Evolutionary conservation across 2,888 invertebrate species (phyloP).

Genomic region (Agriotes lineatus): DNA sequence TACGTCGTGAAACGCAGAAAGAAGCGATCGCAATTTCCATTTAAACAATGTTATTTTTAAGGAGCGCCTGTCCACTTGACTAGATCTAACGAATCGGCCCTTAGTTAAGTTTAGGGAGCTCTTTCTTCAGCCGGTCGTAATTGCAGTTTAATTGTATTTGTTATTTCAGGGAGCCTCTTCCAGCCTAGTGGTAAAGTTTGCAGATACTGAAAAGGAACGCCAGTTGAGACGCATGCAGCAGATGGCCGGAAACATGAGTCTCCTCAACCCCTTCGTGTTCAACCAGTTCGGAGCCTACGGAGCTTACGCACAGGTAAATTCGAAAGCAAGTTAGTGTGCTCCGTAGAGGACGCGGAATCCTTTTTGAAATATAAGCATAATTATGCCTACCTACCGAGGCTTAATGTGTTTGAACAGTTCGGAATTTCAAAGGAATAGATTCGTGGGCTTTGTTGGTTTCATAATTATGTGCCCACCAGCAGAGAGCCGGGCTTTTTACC

Average conservation of each 20-base stretch:
- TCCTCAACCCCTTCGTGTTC: conserved; percentile 96
- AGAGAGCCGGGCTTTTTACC: conserved; percentile 9
- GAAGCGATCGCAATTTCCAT: conserved; percentile 28
- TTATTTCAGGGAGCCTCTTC: conserved; percentile 95
- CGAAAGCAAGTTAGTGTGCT: conserved; percentile 30
- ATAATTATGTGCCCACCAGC: conserved; percentile 9
- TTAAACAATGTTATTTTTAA: conserved; percentile 37
- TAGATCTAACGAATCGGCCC: conserved; percentile 32
- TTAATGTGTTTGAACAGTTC: conserved; percentile 33
- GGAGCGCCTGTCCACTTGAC: conserved; percentile 19
- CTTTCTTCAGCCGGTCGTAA: conserved; percentile 34
- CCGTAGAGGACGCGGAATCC: conserved; percentile 30
- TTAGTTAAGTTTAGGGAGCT: conserved; percentile 18
- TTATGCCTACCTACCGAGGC: conserved; percentile 30
- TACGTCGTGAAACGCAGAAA: conserved; percentile 21
- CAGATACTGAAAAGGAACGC: conserved; percentile 99
- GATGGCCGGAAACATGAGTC: conserved; percentile 99
- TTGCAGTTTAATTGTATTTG: conserved; percentile 46
- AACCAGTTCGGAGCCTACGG: conserved; percentile 96
- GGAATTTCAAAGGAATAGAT: conserved; percentile 35
- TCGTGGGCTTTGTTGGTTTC: conserved; percentile 26
- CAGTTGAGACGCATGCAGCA: conserved; percentile 99
- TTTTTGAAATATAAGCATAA: conserved; percentile 41
- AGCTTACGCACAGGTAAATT: conserved; percentile 91
- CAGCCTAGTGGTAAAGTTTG: conserved; percentile 99